These are phyloP conservation scores for Gymnocheta viridis DNA, from an alignment of 2,888 invertebrate species.

Conservation along the genomic window DNA sequence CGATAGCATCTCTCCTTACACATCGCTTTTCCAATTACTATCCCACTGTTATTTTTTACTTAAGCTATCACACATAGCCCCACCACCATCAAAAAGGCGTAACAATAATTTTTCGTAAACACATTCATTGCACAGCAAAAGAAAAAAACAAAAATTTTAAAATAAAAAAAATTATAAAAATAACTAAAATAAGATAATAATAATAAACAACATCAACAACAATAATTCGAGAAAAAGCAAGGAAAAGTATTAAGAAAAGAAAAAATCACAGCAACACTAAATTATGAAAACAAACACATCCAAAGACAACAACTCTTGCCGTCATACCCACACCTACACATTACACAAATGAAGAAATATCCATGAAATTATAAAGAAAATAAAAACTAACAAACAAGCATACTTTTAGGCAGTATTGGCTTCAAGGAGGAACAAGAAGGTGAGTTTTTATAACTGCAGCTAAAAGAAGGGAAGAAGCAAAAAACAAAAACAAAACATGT, in stretches of 20 bases:
- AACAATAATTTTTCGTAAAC: no score
- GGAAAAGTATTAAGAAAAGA: slow-evolving; percentile 25
- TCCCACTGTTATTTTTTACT: slow-evolving; percentile 23
- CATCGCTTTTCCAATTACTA: neutral
- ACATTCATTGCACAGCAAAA: neutral
- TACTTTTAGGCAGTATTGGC: slow-evolving; percentile 47
- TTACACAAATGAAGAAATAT: slow-evolving; percentile 49
- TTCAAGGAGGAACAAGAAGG: slow-evolving; percentile 6
- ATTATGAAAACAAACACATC: neutral
- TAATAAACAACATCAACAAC: slow-evolving; percentile 63
- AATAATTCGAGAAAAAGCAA: slow-evolving; percentile 47
- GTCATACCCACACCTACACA: neutral
- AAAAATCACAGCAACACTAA: slow-evolving; percentile 57
- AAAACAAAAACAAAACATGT: slow-evolving; percentile 72
- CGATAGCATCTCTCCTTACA: neutral
- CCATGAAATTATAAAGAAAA: slow-evolving; percentile 50
- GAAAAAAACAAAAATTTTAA: slow-evolving; percentile 70
- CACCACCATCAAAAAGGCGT: neutral
- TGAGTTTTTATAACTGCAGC: slow-evolving; percentile 34
- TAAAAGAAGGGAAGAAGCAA: slow-evolving; percentile 69
- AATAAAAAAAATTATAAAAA: slow-evolving; percentile 43
- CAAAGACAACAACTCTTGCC: neutral
- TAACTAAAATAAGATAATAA: slow-evolving; percentile 55
- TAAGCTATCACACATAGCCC: neutral
- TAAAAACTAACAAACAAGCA: slow-evolving; percentile 19